phyloP scores from a whole-genome alignment of 35 echinoderm and acorn worm genomes.

The Anneissia japonica region DNA sequence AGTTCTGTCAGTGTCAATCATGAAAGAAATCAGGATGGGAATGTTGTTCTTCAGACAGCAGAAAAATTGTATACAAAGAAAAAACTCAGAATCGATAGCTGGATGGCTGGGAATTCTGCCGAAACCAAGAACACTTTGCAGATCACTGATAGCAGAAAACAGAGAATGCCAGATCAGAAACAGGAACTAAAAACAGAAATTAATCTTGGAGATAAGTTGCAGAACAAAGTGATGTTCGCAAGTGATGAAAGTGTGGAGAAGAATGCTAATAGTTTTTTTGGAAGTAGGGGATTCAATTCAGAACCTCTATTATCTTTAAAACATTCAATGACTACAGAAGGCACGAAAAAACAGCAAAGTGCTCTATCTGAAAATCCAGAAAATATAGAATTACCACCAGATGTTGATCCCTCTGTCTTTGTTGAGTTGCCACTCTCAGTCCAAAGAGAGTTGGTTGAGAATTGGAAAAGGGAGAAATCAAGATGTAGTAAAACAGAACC shows the following conservation, averaged over 20 bases:
- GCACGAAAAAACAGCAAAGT: too few relatives aligned
- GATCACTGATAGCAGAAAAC: not conserved
- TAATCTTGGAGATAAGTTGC: too few relatives aligned
- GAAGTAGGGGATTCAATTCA: too few relatives aligned
- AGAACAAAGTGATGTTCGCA: too few relatives aligned
- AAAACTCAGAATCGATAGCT: not conserved
- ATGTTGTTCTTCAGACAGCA: not conserved
- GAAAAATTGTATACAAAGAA: not conserved
- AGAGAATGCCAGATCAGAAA: not conserved
- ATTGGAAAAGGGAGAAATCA: conserved; percentile 40
- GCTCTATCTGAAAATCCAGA: not conserved
- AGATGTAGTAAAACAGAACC: not conserved
- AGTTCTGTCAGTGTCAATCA: too few relatives aligned
- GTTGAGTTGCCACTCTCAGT: conserved; percentile 39
- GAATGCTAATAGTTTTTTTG: too few relatives aligned
- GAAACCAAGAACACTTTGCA: not conserved
- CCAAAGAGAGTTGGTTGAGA: conserved; percentile 43
- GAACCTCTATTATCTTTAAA: too few relatives aligned
- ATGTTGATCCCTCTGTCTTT: conserved; percentile 51
- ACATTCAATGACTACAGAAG: too few relatives aligned
- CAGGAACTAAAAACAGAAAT: not conserved
- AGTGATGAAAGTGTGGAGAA: too few relatives aligned
- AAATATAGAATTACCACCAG: conserved; percentile 10
- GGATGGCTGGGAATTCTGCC: not conserved
- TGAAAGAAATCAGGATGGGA: too few relatives aligned